These are phyloP conservation scores for Odontamblyopus rebecca DNA, from an alignment of 2,797 vertebrate species.

Conservation along the genomic window DNA sequence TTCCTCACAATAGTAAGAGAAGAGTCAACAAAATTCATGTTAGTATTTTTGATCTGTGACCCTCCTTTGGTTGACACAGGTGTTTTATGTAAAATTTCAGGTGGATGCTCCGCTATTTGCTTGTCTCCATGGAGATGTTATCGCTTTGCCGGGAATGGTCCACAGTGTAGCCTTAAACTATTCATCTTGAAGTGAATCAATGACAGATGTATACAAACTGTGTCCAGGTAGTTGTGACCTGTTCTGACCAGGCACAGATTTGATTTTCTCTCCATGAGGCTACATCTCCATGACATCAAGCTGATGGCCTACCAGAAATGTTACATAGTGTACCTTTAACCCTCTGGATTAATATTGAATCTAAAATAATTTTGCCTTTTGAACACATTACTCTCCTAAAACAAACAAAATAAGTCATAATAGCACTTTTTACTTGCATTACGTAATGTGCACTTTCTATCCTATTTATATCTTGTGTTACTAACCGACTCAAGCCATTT, in stretches of 20 bases:
- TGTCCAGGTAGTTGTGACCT: no score
- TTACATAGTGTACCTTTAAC: not conserved
- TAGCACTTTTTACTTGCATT: not conserved
- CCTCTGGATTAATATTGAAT: not conserved
- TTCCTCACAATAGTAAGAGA: no score
- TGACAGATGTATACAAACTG: no score
- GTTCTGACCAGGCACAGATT: no score
- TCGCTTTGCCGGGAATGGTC: not conserved
- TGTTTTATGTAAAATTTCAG: not conserved
- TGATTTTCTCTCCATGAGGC: no score
- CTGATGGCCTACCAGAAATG: no score
- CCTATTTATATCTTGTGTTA: slow-evolving; percentile 28
- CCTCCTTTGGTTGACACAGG: no score
- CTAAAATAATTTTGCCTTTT: not conserved
- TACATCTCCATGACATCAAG: no score
- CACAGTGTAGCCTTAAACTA: not conserved
- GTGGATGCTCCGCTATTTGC: not conserved
- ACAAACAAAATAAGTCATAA: no score
- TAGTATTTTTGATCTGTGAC: no score
- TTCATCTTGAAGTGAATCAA: not conserved
- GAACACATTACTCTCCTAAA: not conserved
- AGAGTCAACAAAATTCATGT: no score
- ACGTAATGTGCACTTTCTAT: not conserved
- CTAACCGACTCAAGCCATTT: slow-evolving; percentile 17
- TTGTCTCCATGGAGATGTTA: not conserved